A percentile compares a stretch with the other conserved stretches of the same genome.
Conservation (phyloP, 2,888 invertebrate genomes). For the Entomobrya proxima region DNA sequence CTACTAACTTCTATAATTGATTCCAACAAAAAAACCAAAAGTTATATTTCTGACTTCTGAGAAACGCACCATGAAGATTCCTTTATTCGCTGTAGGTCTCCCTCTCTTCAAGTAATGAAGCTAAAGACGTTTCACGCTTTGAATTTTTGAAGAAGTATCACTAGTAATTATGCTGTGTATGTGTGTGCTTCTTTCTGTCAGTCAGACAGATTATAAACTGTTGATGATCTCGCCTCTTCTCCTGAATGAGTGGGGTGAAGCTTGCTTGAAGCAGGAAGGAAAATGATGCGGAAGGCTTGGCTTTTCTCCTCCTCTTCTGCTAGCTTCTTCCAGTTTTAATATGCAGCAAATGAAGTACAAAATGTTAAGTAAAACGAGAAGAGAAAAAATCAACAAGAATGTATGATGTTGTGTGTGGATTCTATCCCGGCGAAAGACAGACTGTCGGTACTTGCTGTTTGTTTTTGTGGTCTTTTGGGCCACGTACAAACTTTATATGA, state of each 20-base stretch:
- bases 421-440: constrained; percentile 69
- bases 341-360: constrained; percentile 26
- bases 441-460: constrained; percentile 67
- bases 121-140: constrained; percentile 18
- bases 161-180: neutral
- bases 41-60: neutral
- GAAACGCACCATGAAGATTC: neutral
- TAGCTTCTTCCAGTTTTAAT: constrained; percentile 31
- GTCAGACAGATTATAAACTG: constrained; percentile 30
- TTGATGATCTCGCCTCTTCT: constrained; percentile 30
- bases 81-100: constrained; percentile 21
- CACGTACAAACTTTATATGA: constrained; percentile 46
- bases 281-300: constrained; percentile 60
- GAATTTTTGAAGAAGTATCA: constrained; percentile 16
- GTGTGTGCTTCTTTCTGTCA: constrained; percentile 37
- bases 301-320: constrained; percentile 6
- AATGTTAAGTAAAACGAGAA: constrained; percentile 36
- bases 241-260: constrained; percentile 45
- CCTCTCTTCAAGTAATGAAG: constrained; percentile 3
- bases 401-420: constrained; percentile 39
- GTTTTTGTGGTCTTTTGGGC: constrained; percentile 64
- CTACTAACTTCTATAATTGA: neutral
- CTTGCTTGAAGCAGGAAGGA: constrained; percentile 47
- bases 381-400: constrained; percentile 26
- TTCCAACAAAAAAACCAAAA: neutral